Evolutionary conservation across 2,888 invertebrate genomes (phyloP).

Genomic region (Nasonovia ribisnigri): DNA sequence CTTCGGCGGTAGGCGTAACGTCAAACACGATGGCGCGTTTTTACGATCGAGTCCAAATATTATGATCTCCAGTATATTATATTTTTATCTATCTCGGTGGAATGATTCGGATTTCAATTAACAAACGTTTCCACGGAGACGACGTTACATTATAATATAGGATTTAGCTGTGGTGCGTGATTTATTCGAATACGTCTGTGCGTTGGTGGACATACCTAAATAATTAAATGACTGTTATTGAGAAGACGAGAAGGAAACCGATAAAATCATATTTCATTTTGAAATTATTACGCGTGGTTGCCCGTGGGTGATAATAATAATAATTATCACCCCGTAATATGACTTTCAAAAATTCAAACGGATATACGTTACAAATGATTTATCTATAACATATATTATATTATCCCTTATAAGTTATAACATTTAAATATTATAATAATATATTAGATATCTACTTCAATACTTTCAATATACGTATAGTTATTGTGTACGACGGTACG

Average conservation of each 20-base stretch:
- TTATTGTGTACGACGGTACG: too few relatives aligned
- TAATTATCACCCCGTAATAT: not conserved
- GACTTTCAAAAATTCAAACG: not conserved
- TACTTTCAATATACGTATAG: not conserved
- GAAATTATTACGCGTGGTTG: not conserved
- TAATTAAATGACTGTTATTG: not conserved
- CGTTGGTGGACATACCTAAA: not conserved
- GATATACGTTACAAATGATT: not conserved
- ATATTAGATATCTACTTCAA: not conserved
- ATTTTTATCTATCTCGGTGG: not conserved
- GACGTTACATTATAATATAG: not conserved
- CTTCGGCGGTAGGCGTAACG: not conserved
- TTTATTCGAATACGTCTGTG: not conserved
- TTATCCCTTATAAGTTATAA: not conserved
- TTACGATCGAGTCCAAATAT: not conserved
- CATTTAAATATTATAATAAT: not conserved
- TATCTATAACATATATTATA: not conserved
- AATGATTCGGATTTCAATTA: not conserved
- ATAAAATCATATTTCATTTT: not conserved
- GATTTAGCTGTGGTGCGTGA: not conserved
- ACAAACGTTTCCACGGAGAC: not conserved
- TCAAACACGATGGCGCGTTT: not conserved
- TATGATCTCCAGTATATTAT: not conserved
- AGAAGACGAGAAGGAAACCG: not conserved
- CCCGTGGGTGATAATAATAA: not conserved